Conservation (phyloP, 2,888 invertebrate genomes). For the Polyploca ridens region DNA sequence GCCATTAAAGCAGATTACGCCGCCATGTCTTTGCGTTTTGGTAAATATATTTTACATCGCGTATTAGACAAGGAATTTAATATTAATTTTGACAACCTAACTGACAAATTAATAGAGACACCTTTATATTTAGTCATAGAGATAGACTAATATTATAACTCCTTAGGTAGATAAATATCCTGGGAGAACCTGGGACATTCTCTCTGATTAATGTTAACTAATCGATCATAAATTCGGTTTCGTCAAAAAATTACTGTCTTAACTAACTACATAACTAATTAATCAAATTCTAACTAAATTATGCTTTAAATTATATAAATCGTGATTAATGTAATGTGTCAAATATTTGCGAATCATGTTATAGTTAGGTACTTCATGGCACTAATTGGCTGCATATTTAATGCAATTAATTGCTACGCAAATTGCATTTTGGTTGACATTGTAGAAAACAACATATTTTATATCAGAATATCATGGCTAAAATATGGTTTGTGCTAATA, state of each 20-base stretch:
- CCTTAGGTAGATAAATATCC: too few species aligned
- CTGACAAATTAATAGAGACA: too few species aligned
- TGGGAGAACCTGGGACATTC: too few species aligned
- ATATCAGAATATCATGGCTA: not conserved
- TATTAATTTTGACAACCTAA: too few species aligned
- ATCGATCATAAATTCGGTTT: too few species aligned
- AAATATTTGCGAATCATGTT: constrained; percentile 31
- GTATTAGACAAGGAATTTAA: constrained; percentile 17
- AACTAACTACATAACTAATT: too few species aligned
- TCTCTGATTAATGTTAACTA: too few species aligned
- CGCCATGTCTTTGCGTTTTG: not conserved
- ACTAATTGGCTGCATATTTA: constrained; percentile 12
- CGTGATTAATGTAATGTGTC: constrained; percentile 18
- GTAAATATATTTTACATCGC: constrained; percentile 5
- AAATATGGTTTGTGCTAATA: not conserved
- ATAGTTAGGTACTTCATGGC: constrained; percentile 15
- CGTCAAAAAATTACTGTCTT: too few species aligned
- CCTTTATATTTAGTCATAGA: too few species aligned
- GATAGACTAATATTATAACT: too few species aligned
- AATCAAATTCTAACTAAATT: not conserved
- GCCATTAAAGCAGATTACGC: constrained; percentile 18
- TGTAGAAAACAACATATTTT: constrained; percentile 4
- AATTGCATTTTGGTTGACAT: not conserved
- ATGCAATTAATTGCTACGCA: constrained; percentile 11
- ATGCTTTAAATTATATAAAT: not conserved